Evolutionary conservation across 2,113 vertebrate species (phyloP).

Genomic region (Otus sunia): DNA sequence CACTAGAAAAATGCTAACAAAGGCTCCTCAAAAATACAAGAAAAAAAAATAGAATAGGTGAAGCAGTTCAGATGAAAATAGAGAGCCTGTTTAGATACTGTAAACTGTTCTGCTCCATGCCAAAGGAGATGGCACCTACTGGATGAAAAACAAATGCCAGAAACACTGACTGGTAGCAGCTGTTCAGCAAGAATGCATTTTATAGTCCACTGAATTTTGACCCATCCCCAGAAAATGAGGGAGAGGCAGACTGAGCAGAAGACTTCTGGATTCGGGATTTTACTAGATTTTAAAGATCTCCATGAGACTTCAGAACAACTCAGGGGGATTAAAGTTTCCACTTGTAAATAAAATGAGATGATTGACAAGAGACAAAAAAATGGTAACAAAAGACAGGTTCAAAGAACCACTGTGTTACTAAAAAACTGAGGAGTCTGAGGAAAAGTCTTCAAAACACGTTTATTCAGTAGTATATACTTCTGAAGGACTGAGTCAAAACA

Average conservation of each 20-base stretch:
- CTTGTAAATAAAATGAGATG: background rate
- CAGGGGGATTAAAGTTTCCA: background rate
- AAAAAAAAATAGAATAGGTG: background rate
- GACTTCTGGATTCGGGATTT: background rate
- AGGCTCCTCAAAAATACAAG: background rate
- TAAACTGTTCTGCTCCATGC: background rate
- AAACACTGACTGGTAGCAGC: background rate
- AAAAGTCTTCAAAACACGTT: background rate
- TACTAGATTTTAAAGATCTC: background rate
- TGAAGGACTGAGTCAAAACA: background rate
- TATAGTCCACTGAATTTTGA: slow-evolving; percentile 1
- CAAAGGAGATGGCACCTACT: background rate
- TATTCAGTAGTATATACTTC: background rate
- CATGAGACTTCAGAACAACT: background rate
- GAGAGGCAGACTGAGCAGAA: background rate
- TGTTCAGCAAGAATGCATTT: background rate
- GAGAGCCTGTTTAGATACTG: background rate
- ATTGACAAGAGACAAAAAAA: background rate
- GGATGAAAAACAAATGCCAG: background rate
- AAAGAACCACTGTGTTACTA: background rate
- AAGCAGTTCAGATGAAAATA: background rate
- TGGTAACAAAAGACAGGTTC: background rate
- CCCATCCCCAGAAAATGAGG: background rate
- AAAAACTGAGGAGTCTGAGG: background rate
- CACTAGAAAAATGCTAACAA: background rate